Conservation (phyloP, 2,888 invertebrate species). For the Charanyca ferruginea region DNA sequence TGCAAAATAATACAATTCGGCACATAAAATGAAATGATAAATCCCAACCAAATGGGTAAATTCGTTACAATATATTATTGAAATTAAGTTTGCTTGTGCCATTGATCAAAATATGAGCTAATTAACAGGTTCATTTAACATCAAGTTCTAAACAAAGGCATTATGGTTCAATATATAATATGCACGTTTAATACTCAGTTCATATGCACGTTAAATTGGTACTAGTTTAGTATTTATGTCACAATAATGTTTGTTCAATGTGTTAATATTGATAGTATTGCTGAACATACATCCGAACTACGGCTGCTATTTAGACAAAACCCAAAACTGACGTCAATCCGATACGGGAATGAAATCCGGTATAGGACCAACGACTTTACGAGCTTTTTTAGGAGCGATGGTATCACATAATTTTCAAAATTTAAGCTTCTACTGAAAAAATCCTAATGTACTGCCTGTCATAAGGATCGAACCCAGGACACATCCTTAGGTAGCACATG, state of each 20-base stretch:
- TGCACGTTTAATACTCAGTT: constrained; percentile 7
- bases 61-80: neutral
- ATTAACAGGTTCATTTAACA: constrained; percentile 10
- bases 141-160: constrained; percentile 31
- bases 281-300: too few species aligned
- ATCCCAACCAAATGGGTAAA: neutral
- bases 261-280: neutral
- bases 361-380: too few species aligned
- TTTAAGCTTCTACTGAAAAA: neutral
- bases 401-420: too few species aligned
- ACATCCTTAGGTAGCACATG: too few species aligned
- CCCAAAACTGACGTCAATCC: too few species aligned
- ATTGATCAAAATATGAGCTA: constrained; percentile 4
- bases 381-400: too few species aligned
- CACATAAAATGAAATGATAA: neutral
- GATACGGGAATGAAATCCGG: too few species aligned
- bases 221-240: constrained; percentile 9
- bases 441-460: rapidly evolving
- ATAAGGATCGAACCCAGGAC: neutral
- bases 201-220: constrained; percentile 25
- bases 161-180: constrained; percentile 3
- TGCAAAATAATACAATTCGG: neutral
- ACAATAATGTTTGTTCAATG: neutral
- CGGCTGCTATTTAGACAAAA: too few species aligned
- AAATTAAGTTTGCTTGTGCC: constrained; percentile 3